Base-by-base conservation (phyloP, 2,113 vertebrate species). In the Hemicordylus capensis region DNA sequence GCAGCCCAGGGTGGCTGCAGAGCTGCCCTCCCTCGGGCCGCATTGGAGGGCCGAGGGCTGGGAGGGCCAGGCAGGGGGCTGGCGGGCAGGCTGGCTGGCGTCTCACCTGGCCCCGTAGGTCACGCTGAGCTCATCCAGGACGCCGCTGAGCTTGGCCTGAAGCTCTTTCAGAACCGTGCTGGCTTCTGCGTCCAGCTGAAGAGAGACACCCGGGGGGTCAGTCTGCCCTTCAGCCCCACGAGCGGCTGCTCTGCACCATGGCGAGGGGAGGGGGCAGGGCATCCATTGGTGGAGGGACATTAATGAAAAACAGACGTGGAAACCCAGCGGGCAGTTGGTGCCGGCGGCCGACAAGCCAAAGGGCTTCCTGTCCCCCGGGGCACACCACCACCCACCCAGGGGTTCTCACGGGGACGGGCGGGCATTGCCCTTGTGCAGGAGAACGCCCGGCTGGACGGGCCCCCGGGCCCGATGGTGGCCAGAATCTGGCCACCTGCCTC, bases 121-220 rank as follows among this genome's bases (percentile, higher is more conserved):
- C 73, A 96, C 85, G 2, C 98, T 98, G 89, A 99, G 98, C 85
- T 98, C 97, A 94, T 99, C 98, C 94, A 99, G 93, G 8, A 98
- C 98, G 0, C 91, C 96, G 89, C 95, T 98, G 85, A 99, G 98
- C 94, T 98, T 98, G 87, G 97, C 96, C 92, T 99, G 99, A 87
- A 99, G 97, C 94, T 98, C 98, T 94, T 99, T 99, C 14, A 99
- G 97, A 91, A 97, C 91, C 80, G 93, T 90, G 78, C 98, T 98
- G 70, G 99, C 98, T 94, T 99, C 98, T 22, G 97, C 95, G 93
- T 99, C 98, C 95, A 99, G 92, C 99, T 99, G 96, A 75, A 96
- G 93, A 95, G 89, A 96, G 93, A 28, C 61, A 81, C 1, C 81
- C 89, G 54, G 4, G 8, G n/a, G n/a, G n/a, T 85, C 4, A 85